A percentile compares a stretch with the other conserved stretches of the same genome.
Conservation (phyloP, 2,888 invertebrate species). For the Eupithecia abbreviata region DNA sequence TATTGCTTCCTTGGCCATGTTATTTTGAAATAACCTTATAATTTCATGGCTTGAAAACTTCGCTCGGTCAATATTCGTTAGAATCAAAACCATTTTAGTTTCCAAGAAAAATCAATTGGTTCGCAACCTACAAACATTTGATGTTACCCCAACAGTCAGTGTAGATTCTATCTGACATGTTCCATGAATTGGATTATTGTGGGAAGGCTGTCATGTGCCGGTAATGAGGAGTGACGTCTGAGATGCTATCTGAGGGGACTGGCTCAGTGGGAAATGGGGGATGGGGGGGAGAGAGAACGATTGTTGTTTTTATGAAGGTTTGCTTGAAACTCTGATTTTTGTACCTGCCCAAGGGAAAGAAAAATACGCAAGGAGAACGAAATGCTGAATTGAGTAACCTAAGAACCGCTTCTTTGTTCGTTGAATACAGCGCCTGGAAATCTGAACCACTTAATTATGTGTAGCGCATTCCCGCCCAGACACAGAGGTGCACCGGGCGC, state of each 20-base stretch:
- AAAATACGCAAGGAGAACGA: background rate
- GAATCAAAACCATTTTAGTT: background rate
- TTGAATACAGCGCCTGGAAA: background rate
- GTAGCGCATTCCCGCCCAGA: background rate
- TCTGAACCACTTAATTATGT: background rate
- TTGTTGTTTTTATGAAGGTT: background rate
- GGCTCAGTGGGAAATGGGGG: background rate
- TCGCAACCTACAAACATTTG: background rate
- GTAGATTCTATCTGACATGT: background rate
- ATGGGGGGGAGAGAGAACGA: background rate
- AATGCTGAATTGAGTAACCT: background rate
- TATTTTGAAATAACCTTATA: background rate
- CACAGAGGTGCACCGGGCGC: background rate
- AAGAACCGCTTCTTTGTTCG: background rate
- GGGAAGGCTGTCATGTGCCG: constrained; percentile 3
- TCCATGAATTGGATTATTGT: background rate
- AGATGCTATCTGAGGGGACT: background rate
- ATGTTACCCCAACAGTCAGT: background rate
- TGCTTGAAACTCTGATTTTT: no score
- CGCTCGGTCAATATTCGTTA: background rate
- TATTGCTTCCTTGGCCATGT: background rate
- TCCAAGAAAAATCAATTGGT: background rate
- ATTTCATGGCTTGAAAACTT: background rate
- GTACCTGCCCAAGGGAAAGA: no score
- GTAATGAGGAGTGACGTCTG: background rate